Evolutionary conservation across 2,113 vertebrate species (phyloP), one percentile per base, ranked within the genome.

Genomic region (Indri indri): DNA sequence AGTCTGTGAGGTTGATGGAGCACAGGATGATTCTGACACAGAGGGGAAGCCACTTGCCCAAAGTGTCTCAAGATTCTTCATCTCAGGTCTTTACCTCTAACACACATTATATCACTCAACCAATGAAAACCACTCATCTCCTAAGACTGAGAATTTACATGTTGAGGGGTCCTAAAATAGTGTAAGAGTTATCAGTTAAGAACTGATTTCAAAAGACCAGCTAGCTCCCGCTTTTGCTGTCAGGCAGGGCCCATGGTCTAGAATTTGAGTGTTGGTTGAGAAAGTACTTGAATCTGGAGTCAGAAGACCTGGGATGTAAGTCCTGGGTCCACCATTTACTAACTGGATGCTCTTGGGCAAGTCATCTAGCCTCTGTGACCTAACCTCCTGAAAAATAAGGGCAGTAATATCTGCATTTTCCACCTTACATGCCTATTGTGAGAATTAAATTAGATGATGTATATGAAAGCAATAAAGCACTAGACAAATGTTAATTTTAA

Each of bases 221-320:
- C 40, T 63, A 66, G 30, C 63, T 45, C 20, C 73, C 12, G 47
- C 40, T 86, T 91, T 73, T 90, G 27, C 79, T 88, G 32, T 90
- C 63, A 93, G 93, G 61, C 18, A 73, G n/a, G 16, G 18, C n/a
- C 12, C 50, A 1, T 40, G 30, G 63, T 52, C 57, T 90, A 42
- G 37, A 94, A 86, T 37, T 89, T 94, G 68, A 94, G 50, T 73
- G 61, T 97, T 91, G 22, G 25, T 79, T 80, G 81, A 86, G 71
- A 96, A 96, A 92, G 34, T 45, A 57, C 57, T 95, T 92, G 88
- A 93, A 90, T 63, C 68, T 95, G 37, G 66, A 95, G 22, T 85
- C 27, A 86, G 87, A 95, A 90, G 54, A 91, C 16, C 63, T 89
- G 23, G 11, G 34, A 54, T 42, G 4, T 91, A 90, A 86, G n/a